A percentile compares a stretch with the other conserved stretches of the same genome.
Conservation (phyloP, 2,888 invertebrate genomes). For the Epinotia nisella region DNA sequence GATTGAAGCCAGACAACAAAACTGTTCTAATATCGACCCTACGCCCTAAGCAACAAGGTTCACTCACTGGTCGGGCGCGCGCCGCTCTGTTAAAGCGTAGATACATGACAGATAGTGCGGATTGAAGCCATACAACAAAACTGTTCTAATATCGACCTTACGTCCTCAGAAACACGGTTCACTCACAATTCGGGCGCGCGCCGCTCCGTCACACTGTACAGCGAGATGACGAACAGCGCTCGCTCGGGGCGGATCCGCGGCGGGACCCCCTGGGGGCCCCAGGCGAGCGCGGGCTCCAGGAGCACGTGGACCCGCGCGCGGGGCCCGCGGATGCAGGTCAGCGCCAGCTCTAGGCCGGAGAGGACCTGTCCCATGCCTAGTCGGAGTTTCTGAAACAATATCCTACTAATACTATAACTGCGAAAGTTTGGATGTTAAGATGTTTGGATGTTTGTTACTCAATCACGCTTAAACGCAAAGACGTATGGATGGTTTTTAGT, state of each 20-base stretch:
- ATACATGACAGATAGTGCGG: too few relatives aligned
- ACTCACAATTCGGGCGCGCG: constrained; percentile 64
- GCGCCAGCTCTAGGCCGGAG: constrained; percentile 70
- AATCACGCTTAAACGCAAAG: too few relatives aligned
- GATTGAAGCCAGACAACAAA: too few relatives aligned
- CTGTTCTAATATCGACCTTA: too few relatives aligned
- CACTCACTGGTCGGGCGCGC: constrained; percentile 65
- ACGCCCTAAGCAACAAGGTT: too few relatives aligned
- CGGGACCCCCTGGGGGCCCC: constrained; percentile 65
- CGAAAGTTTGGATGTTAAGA: too few relatives aligned
- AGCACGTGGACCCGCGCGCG: constrained; percentile 65
- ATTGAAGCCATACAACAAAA: too few relatives aligned
- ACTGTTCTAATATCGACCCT: too few relatives aligned
- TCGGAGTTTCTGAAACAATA: constrained; percentile 58
- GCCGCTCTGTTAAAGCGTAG: constrained; percentile 59
- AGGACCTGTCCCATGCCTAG: constrained; percentile 63
- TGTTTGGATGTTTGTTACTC: too few relatives aligned
- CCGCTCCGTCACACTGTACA: constrained; percentile 63
- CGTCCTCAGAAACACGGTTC: too few relatives aligned
- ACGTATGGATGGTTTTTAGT: too few relatives aligned
- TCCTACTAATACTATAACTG: too few relatives aligned
- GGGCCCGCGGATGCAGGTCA: constrained; percentile 66
- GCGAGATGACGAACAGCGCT: constrained; percentile 65
- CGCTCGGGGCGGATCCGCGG: constrained; percentile 68
- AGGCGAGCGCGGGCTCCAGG: constrained; percentile 66